Evolutionary conservation across 2,888 invertebrate species (phyloP), one percentile per base, ranked within the genome.

Genomic region (Drosophila hawaiiensis): DNA sequence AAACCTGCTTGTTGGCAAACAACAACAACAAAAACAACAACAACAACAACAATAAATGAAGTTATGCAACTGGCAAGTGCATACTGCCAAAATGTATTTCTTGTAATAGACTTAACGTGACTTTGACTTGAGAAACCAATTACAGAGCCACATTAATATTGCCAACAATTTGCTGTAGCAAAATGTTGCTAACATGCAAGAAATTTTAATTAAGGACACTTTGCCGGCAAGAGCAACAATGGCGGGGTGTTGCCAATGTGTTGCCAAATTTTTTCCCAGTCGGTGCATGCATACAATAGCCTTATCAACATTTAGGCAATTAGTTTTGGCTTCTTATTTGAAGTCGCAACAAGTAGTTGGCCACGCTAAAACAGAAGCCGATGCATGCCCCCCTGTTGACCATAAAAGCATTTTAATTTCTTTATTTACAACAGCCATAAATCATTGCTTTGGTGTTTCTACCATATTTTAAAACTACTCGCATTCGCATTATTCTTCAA

Each of bases 361-460:
- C 35, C 16, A 33, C 43, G 50, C 50, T 62, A 53, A 72, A 54
- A 74, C 78, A 80, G 88, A 72, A 83, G 88, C 83, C 59, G 68
- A 67, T 52, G 43, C 22, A 39, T 53, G 59, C 28, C 54, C 31
- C 60, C 50, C 64, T 37, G 65, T 66, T 84, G 86, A 52, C 87
- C 90, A 90, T 85, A 88, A 90, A 88, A 79, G 78, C 89, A 90
- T 88, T 88, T 88, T 88, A 90, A 88, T 88, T 88, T 88, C 87
- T 88, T 88, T 83, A 88, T 88, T 88, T 90, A 83, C 86, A 86
- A 76, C 86, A 82, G 74, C 83, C 75, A 88, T 88, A 88, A 88
- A 90, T 88, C 89, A 88, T 79, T 80, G 78, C 76, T 78, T 77
- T 80, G 82, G 77, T 84, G 87, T 47, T 56, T 79, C 75, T 89